phyloP scores from a whole-genome alignment of 2,797 vertebrate genomes.

The Acrocephalus scirpaceus region DNA sequence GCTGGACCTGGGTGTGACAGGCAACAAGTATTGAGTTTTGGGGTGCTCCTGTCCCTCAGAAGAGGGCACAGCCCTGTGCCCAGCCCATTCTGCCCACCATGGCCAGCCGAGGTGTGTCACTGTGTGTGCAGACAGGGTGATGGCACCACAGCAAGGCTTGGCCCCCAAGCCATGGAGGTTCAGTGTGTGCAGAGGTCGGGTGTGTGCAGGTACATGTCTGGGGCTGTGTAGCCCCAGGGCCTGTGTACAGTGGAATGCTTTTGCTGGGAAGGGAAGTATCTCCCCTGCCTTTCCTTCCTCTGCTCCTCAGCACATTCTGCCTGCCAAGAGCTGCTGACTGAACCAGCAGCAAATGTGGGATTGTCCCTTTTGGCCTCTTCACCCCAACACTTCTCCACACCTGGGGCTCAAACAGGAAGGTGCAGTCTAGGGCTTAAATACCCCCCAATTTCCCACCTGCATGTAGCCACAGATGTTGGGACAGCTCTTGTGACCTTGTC shows the following conservation, averaged over 20 bases:
- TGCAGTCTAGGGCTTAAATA: neutral
- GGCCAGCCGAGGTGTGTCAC: neutral
- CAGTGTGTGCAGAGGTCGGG: neutral
- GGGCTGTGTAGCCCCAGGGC: neutral
- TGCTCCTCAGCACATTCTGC: rapidly evolving
- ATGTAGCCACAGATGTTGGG: rapidly evolving
- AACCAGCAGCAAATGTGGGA: rapidly evolving
- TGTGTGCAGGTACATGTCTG: neutral
- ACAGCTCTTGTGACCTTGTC: neutral
- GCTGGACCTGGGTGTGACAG: neutral
- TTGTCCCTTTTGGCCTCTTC: neutral
- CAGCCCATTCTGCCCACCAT: neutral
- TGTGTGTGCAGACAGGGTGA: neutral
- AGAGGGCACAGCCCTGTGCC: neutral
- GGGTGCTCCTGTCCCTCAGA: neutral
- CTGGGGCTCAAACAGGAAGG: neutral
- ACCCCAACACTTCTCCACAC: neutral
- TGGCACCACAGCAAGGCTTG: neutral
- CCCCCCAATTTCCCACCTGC: neutral
- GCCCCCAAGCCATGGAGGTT: rapidly evolving
- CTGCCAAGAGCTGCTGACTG: neutral
- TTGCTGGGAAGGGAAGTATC: neutral
- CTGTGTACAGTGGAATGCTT: neutral
- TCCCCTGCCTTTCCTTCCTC: neutral
- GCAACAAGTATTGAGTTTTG: neutral